phyloP scores from a whole-genome alignment of 2,113 vertebrate species.

The Lepus europaeus region DNA sequence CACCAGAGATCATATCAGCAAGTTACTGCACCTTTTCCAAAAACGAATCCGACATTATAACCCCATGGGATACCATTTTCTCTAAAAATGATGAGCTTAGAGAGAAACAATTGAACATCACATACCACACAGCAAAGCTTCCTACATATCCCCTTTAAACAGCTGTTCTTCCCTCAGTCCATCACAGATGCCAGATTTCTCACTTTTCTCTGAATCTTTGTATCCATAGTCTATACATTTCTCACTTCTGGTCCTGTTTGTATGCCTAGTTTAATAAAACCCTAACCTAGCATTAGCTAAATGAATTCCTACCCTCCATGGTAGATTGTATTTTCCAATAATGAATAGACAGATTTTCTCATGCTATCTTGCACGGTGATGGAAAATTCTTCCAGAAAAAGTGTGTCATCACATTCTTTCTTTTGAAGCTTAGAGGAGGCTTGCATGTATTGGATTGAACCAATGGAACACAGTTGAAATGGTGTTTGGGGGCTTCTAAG shows the following conservation, averaged over 20 bases:
- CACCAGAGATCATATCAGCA: neutral
- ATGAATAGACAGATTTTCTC: neutral
- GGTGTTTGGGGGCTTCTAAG: neutral
- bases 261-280: neutral
- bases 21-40: neutral
- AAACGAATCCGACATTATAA: constrained; percentile 40
- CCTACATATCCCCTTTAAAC: neutral
- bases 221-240: neutral
- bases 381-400: neutral
- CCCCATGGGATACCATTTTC: neutral
- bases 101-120: constrained; percentile 28
- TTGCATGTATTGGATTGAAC: neutral
- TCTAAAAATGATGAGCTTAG: constrained; percentile 27
- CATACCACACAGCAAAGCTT: neutral
- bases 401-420: neutral
- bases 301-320: neutral
- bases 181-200: neutral
- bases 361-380: neutral
- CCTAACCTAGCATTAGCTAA: neutral
- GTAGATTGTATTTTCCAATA: neutral
- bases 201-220: neutral
- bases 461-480: neutral
- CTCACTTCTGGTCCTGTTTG: neutral
- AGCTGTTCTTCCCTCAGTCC: neutral
- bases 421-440: neutral